phyloP scores from a whole-genome alignment of 2,797 vertebrate genomes.

The Propithecus perrieri region DNA sequence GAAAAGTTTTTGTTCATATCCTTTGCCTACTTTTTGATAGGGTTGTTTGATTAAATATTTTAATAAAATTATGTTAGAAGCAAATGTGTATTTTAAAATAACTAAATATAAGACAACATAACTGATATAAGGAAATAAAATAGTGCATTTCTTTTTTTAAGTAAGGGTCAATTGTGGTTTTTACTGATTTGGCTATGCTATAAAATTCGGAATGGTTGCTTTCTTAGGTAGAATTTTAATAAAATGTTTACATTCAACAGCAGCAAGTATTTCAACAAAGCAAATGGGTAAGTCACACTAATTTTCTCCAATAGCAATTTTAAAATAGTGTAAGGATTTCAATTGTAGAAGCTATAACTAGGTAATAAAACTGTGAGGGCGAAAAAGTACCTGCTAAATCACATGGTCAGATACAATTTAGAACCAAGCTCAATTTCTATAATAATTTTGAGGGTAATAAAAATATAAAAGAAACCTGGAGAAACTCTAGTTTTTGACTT shows the following conservation, averaged over 20 bases:
- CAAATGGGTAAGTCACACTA: neutral
- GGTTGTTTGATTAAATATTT: neutral
- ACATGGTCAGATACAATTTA: neutral
- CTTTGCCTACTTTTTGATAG: too few relatives aligned
- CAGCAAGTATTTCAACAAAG: neutral
- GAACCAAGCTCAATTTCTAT: constrained; percentile 48
- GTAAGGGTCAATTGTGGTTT: neutral
- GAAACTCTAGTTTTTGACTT: constrained; percentile 66
- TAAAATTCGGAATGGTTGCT: neutral
- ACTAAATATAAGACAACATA: neutral
- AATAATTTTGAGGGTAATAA: constrained; percentile 53
- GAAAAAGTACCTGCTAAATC: neutral
- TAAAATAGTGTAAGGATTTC: constrained; percentile 6
- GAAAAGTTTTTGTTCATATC: too few relatives aligned
- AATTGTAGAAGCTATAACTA: neutral
- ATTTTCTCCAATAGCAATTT: constrained; percentile 2
- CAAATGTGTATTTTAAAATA: constrained; percentile 29
- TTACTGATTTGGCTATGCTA: neutral
- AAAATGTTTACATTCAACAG: neutral
- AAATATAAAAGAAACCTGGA: constrained; percentile 58
- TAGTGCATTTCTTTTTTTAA: neutral
- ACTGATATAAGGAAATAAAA: neutral
- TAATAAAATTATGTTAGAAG: neutral
- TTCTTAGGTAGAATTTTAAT: neutral
- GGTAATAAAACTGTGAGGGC: neutral